phyloP scores from a whole-genome alignment of 2,113 vertebrate species.

The Callospermophilus lateralis region DNA sequence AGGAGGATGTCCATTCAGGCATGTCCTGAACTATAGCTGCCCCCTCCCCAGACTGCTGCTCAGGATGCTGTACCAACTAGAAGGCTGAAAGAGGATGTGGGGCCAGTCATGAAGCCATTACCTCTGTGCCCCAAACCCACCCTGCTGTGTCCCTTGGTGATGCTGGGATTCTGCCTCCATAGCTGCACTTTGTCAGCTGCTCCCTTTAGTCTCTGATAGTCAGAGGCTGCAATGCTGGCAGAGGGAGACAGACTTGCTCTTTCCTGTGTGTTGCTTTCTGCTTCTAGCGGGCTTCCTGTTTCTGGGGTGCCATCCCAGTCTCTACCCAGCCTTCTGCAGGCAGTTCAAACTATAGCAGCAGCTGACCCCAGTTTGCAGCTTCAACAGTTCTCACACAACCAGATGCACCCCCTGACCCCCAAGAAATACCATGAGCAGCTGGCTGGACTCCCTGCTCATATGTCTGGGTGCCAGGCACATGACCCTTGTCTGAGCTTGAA shows the following conservation, averaged over 20 bases:
- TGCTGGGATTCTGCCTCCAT: accelerated
- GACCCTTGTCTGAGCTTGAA: not conserved
- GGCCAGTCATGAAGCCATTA: not conserved
- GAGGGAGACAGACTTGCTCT: not conserved
- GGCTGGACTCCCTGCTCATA: not conserved
- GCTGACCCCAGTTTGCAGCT: not conserved
- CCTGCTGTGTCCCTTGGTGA: no score
- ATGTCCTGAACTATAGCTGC: not conserved
- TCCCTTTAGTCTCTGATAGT: not conserved
- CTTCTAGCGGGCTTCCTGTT: slow-evolving; percentile 72
- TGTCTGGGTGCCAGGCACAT: not conserved
- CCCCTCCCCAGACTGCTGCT: not conserved
- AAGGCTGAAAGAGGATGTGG: not conserved
- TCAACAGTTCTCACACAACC: not conserved
- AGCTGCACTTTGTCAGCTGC: accelerated
- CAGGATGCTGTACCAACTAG: not conserved
- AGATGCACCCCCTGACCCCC: not conserved
- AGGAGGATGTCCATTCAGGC: not conserved
- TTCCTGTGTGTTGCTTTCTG: slow-evolving; percentile 65
- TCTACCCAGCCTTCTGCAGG: accelerated
- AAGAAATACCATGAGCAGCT: not conserved
- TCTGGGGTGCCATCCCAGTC: not conserved
- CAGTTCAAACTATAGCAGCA: not conserved
- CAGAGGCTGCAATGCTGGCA: not conserved
- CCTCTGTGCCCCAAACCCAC: not conserved